Conservation (phyloP, 1,140 invertebrate species). For the Zaprionus kolodkinae region DNA sequence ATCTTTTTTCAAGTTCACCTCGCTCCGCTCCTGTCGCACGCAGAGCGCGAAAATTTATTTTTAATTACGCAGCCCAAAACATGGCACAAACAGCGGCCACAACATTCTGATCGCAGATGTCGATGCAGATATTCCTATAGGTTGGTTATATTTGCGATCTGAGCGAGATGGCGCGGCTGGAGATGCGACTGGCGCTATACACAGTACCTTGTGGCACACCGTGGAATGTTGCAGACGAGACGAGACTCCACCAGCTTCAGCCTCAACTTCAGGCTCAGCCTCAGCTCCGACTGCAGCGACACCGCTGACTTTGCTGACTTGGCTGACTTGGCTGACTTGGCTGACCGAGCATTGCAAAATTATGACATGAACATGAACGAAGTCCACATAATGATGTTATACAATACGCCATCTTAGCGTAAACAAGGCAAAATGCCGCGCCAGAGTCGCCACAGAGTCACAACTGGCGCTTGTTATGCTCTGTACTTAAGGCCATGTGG, state of each 20-base stretch:
- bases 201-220: background rate
- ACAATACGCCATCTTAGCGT: conserved; percentile 82
- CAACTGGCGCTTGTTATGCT: conserved; percentile 22
- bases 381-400: conserved; percentile 84
- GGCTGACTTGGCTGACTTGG: conserved; percentile 39
- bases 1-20: background rate
- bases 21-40: conserved; percentile 48
- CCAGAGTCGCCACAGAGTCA: conserved; percentile 35
- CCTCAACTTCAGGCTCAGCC: background rate
- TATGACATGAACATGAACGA: conserved; percentile 84
- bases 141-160: conserved; percentile 10
- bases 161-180: conserved; percentile 53
- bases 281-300: background rate
- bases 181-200: conserved; percentile 66
- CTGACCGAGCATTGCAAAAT: conserved; percentile 67
- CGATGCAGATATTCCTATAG: conserved; percentile 22
- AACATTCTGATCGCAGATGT: conserved; percentile 64
- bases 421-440: conserved; percentile 75
- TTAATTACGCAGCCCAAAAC: conserved; percentile 80
- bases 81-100: conserved; percentile 76
- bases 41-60: conserved; percentile 77
- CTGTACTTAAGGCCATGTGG: background rate
- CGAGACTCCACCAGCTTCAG: conserved; percentile 8
- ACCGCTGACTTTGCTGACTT: conserved; percentile 15
- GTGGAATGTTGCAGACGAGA: conserved; percentile 57